Evolutionary conservation across 2,797 vertebrate genomes (phyloP).

Genomic region (Phoxinus dragarum): DNA sequence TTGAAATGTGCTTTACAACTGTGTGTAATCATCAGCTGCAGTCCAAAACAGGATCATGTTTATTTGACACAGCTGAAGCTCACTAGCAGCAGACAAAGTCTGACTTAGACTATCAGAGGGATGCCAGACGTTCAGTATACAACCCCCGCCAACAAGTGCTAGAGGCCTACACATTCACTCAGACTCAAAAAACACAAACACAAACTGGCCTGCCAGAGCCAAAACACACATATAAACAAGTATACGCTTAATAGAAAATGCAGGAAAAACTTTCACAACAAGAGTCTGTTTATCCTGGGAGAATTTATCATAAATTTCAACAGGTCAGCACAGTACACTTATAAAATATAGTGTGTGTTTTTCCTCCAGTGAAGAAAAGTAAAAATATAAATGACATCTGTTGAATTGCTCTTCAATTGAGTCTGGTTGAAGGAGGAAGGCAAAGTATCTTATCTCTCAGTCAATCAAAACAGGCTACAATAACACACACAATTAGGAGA

Average conservation of each 20-base stretch:
- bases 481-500: slow-evolving; percentile 63
- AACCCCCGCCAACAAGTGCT: slow-evolving; percentile 34
- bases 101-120: slow-evolving; percentile 41
- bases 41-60: slow-evolving; percentile 15
- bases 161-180: slow-evolving; percentile 24
- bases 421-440: slow-evolving; percentile 11
- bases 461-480: slow-evolving; percentile 54
- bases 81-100: slow-evolving; percentile 23
- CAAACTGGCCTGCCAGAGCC: slow-evolving; percentile 11
- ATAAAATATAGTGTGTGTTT: neutral
- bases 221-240: slow-evolving; percentile 43
- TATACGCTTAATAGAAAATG: slow-evolving; percentile 23
- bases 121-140: slow-evolving; percentile 50
- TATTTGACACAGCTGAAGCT: slow-evolving; percentile 27
- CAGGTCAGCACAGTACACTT: slow-evolving; percentile 10
- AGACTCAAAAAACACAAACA: slow-evolving; percentile 39
- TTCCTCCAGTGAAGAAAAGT: neutral
- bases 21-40: neutral
- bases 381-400: slow-evolving; percentile 29
- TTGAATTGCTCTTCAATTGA: slow-evolving; percentile 23
- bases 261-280: slow-evolving; percentile 15
- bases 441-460: slow-evolving; percentile 52
- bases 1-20: neutral
- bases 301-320: slow-evolving; percentile 24
- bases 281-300: slow-evolving; percentile 12